Evolutionary conservation across 2,888 invertebrate genomes (phyloP).

Genomic region (Dicranocentrus wangi): DNA sequence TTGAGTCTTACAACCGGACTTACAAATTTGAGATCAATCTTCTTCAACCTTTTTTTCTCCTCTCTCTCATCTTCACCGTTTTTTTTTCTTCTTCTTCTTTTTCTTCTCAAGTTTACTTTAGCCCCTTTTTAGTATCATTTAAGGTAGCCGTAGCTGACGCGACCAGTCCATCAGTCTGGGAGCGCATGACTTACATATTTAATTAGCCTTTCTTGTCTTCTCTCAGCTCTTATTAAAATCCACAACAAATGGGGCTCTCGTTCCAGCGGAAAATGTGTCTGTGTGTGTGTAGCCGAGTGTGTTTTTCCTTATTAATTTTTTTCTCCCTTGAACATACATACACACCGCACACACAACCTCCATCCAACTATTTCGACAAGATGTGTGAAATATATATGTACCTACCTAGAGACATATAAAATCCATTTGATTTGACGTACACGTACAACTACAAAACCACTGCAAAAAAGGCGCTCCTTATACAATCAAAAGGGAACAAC

Average conservation of each 20-base stretch:
- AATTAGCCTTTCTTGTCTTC: conserved; percentile 41
- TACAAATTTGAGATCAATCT: conserved; percentile 31
- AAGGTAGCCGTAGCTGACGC: conserved; percentile 31
- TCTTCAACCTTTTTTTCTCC: conserved; percentile 21
- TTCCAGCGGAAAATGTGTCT: conserved; percentile 13
- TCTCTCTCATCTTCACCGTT: not conserved
- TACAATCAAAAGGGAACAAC: not conserved
- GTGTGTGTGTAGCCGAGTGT: conserved; percentile 11
- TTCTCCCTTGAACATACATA: not conserved
- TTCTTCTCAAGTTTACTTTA: conserved; percentile 22
- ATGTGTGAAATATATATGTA: not conserved
- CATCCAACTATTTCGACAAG: not conserved
- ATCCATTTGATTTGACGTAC: conserved; percentile 25
- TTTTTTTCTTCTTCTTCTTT: not conserved
- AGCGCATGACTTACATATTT: conserved; percentile 63
- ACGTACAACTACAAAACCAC: not conserved
- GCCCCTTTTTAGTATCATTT: conserved; percentile 31
- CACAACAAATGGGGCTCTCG: conserved; percentile 38
- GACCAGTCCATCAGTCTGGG: conserved; percentile 40
- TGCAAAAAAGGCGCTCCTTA: not conserved
- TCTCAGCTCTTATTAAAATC: conserved; percentile 47
- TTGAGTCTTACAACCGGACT: conserved; percentile 23
- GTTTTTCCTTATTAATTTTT: conserved; percentile 28
- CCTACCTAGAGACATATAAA: not conserved
- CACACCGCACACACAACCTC: not conserved